Evolutionary conservation across 2,113 vertebrate species (phyloP).

Genomic region (Oreochromis tanganicae): DNA sequence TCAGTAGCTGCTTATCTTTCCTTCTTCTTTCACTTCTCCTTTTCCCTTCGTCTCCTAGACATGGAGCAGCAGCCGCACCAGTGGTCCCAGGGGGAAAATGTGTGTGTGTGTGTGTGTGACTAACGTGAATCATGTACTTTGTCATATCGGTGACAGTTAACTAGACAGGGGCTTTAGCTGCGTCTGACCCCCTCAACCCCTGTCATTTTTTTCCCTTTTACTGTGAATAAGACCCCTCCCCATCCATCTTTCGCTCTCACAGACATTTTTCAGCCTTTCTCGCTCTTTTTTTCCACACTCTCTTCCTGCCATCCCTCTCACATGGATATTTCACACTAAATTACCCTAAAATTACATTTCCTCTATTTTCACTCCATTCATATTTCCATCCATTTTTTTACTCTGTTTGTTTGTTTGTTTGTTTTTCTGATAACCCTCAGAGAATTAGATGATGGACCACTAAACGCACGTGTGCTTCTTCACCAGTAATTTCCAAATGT

Average conservation of each 20-base stretch:
- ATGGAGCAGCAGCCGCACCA: slow-evolving; percentile 53
- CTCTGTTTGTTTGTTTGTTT: background rate
- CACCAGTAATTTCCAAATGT: background rate
- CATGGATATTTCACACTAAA: background rate
- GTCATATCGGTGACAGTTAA: slow-evolving; percentile 78
- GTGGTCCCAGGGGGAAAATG: slow-evolving; percentile 29
- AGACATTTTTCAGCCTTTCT: background rate
- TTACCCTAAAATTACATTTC: background rate
- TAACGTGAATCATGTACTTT: slow-evolving; percentile 78
- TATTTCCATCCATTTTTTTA: background rate
- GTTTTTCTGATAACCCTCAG: background rate
- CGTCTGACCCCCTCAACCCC: slow-evolving; percentile 48
- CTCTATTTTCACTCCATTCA: background rate
- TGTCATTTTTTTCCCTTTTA: slow-evolving; percentile 24
- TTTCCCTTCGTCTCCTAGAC: slow-evolving; percentile 47
- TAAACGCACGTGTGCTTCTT: background rate
- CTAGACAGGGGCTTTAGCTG: slow-evolving; percentile 68
- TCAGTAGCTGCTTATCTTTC: background rate
- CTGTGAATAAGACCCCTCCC: slow-evolving; percentile 20
- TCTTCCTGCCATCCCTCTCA: background rate
- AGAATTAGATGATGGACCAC: background rate
- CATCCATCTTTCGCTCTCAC: background rate
- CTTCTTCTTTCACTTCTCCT: slow-evolving; percentile 11
- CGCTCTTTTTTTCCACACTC: background rate
- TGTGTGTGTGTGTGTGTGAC: slow-evolving; percentile 39